phyloP scores from a whole-genome alignment of 2,888 invertebrate species.

The Plagodis dolabraria region DNA sequence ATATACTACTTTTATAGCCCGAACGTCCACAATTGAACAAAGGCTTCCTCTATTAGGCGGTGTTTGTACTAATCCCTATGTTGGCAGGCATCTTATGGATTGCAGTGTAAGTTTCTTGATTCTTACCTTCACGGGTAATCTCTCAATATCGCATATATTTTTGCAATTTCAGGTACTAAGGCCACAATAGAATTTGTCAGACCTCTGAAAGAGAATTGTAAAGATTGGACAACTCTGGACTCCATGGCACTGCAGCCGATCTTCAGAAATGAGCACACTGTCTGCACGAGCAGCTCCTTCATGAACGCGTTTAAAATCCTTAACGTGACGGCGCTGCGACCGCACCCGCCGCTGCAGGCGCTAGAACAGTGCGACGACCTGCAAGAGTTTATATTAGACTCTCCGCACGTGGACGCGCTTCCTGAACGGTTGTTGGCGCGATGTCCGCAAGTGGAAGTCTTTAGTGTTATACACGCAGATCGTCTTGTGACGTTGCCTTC shows the following conservation, averaged over 20 bases:
- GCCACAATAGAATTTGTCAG: neutral
- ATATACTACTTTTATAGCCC: too few species aligned
- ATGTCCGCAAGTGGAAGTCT: conserved; percentile 16
- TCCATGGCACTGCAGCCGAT: conserved; percentile 2
- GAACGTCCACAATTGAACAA: too few species aligned
- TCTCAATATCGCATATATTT: too few species aligned
- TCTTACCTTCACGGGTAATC: too few species aligned
- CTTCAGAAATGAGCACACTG: conserved; percentile 1
- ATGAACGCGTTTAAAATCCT: conserved; percentile 3
- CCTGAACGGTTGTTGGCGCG: conserved; percentile 19
- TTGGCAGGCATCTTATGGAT: too few species aligned
- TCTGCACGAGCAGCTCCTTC: conserved; percentile 18
- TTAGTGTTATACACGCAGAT: neutral
- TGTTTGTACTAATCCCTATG: too few species aligned
- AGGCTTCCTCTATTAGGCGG: too few species aligned
- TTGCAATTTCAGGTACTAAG: too few species aligned
- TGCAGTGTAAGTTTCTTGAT: too few species aligned
- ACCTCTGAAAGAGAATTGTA: neutral
- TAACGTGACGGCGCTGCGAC: conserved; percentile 6
- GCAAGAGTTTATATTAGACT: conserved; percentile 31
- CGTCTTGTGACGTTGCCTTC: conserved; percentile 36
- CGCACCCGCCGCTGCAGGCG: conserved; percentile 16
- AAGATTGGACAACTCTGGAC: neutral
- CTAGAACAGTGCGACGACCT: conserved; percentile 24
- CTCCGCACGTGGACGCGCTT: conserved; percentile 31